phyloP scores from a whole-genome alignment of 2,888 invertebrate species.

The Zygothrica quintamaculata region DNA sequence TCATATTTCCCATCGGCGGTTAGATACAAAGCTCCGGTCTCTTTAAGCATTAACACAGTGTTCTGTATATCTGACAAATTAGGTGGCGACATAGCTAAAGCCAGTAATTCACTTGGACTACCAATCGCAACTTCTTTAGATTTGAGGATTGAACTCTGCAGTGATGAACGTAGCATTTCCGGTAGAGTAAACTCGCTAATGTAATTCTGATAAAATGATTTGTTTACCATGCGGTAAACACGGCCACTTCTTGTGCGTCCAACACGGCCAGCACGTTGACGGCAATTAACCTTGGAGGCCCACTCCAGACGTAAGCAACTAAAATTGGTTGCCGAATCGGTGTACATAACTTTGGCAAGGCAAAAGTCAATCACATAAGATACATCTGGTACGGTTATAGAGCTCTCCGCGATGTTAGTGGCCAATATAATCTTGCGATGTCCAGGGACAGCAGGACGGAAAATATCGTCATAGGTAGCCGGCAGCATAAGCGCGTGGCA shows the following conservation, averaged over 20 bases:
- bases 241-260: conserved; percentile 94
- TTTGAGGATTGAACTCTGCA: conserved; percentile 91
- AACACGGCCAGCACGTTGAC: conserved; percentile 95
- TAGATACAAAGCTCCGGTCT: conserved; percentile 92
- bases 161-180: conserved; percentile 92
- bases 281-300: conserved; percentile 95
- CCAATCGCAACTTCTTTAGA: conserved; percentile 93
- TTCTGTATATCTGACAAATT: conserved; percentile 91
- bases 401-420: conserved; percentile 97
- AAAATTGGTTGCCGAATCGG: conserved; percentile 90
- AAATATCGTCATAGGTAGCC: conserved; percentile 89
- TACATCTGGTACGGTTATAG: conserved; percentile 94
- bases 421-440: conserved; percentile 93
- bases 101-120: conserved; percentile 91
- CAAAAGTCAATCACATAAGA: conserved; percentile 98
- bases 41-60: conserved; percentile 93
- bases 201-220: conserved; percentile 87
- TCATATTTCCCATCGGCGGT: conserved; percentile 86
- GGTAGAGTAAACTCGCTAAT: conserved; percentile 87
- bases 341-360: conserved; percentile 92
- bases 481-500: conserved; percentile 91
- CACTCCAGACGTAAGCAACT: conserved; percentile 90
- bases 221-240: conserved; percentile 92
- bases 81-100: conserved; percentile 94
- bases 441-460: conserved; percentile 81